A percentile compares a stretch with the other conserved stretches of the same genome.
Conservation (phyloP, 2,888 invertebrate species). For the Anthoptus insignis region DNA sequence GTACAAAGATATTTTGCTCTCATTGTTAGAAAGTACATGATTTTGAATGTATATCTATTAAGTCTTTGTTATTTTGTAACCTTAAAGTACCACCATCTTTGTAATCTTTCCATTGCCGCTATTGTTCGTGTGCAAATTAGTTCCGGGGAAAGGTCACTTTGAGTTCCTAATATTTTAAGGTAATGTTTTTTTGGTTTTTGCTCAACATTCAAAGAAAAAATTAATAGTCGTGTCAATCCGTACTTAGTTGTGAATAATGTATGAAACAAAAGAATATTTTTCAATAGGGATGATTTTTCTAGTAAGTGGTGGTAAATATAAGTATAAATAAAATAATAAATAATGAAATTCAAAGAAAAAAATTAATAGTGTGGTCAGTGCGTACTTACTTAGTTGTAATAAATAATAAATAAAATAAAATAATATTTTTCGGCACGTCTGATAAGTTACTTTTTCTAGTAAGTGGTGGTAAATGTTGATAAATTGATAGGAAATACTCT, state of each 20-base stretch:
- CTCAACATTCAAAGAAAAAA: constrained; percentile 1
- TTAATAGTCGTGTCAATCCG: background rate
- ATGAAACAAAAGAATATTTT: too few species aligned
- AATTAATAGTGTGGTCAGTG: too few species aligned
- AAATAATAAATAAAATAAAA: too few species aligned
- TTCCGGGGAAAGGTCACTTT: constrained; percentile 25
- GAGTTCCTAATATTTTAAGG: constrained; percentile 24
- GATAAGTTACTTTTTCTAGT: too few species aligned
- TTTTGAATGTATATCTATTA: constrained; percentile 47
- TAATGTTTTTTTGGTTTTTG: constrained; percentile 29
- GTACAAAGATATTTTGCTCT: constrained; percentile 61
- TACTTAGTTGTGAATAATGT: background rate
- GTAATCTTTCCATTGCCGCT: constrained; percentile 30
- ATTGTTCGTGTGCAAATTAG: constrained; percentile 33
- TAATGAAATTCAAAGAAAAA: too few species aligned
- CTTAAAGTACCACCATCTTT: constrained; percentile 35
- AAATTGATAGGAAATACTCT: too few species aligned
- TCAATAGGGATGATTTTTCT: too few species aligned
- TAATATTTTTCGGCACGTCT: too few species aligned
- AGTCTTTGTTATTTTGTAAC: constrained; percentile 44
- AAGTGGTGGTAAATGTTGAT: too few species aligned
- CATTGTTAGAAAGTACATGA: constrained; percentile 64
- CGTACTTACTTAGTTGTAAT: too few species aligned
- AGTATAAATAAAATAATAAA: too few species aligned
- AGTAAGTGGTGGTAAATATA: too few species aligned